These are phyloP conservation scores for Lypha dubia DNA, from an alignment of 2,888 invertebrate genomes.

Conservation along the genomic window DNA sequence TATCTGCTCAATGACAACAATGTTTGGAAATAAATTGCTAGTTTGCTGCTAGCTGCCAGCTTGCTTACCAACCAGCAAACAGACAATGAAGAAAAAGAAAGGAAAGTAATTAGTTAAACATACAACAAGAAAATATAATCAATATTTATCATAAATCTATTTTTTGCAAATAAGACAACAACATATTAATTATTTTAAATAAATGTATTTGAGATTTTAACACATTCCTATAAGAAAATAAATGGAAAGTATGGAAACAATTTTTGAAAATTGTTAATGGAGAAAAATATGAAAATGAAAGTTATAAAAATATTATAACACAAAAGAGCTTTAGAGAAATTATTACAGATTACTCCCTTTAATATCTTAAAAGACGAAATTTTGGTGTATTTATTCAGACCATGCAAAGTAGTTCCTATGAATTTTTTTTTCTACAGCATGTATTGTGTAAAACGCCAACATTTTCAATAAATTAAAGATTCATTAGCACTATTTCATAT, in stretches of 20 bases:
- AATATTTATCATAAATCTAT: constrained; percentile 55
- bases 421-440: too few species aligned
- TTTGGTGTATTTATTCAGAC: too few species aligned
- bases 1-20: constrained; percentile 25
- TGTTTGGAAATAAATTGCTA: constrained; percentile 27
- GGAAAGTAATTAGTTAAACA: constrained; percentile 65
- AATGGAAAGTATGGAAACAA: constrained; percentile 1
- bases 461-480: too few species aligned
- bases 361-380: too few species aligned
- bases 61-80: constrained; percentile 74
- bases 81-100: constrained; percentile 49
- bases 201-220: constrained; percentile 21
- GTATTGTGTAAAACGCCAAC: too few species aligned
- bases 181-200: constrained; percentile 29
- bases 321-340: too few species aligned
- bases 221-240: constrained; percentile 2
- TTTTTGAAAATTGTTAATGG: too few species aligned
- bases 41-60: constrained; percentile 69
- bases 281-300: too few species aligned
- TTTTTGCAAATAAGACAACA: constrained; percentile 21
- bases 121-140: constrained; percentile 20
- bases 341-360: too few species aligned
- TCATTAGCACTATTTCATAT: too few species aligned
- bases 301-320: too few species aligned
- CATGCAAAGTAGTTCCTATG: too few species aligned